A percentile compares a stretch with the other conserved stretches of the same genome.
These are phyloP conservation scores for Athetis lepigone DNA, from an alignment of 2,888 invertebrate species.

Conservation along the genomic window DNA sequence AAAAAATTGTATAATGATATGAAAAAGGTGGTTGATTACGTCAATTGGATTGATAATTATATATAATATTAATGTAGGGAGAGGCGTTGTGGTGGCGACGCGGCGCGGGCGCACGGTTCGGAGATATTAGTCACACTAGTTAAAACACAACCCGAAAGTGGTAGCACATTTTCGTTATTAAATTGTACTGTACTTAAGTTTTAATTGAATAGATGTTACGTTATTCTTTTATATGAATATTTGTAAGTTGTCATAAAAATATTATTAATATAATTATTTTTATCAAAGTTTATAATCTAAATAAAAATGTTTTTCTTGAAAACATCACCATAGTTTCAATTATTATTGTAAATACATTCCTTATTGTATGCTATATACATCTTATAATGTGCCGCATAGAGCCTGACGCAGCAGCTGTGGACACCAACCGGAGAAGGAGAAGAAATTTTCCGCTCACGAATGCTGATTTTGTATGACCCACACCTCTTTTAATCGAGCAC, in stretches of 20 bases:
- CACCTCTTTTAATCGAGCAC: too few species aligned
- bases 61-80: slow-evolving; percentile 50
- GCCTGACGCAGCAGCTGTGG: background rate
- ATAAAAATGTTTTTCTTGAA: slow-evolving; percentile 91
- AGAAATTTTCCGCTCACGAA: background rate
- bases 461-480: background rate
- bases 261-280: slow-evolving; percentile 91
- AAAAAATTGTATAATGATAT: slow-evolving; percentile 68
- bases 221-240: slow-evolving; percentile 91
- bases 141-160: slow-evolving; percentile 88
- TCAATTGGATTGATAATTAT: slow-evolving; percentile 65
- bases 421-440: background rate
- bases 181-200: slow-evolving; percentile 87
- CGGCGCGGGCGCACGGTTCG: slow-evolving; percentile 61
- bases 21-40: slow-evolving; percentile 50
- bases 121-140: slow-evolving; percentile 87
- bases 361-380: too few species aligned
- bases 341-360: slow-evolving; percentile 37
- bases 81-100: slow-evolving; percentile 42
- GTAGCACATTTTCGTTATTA: slow-evolving; percentile 88
- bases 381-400: background rate
- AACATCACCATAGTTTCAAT: slow-evolving; percentile 78
- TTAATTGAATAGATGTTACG: slow-evolving; percentile 90
- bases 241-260: slow-evolving; percentile 91
- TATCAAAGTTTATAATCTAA: slow-evolving; percentile 92